A percentile compares a stretch with the other conserved stretches of the same genome.
Conservation (phyloP, 2,113 vertebrate genomes). For the Mustela lutreola region DNA sequence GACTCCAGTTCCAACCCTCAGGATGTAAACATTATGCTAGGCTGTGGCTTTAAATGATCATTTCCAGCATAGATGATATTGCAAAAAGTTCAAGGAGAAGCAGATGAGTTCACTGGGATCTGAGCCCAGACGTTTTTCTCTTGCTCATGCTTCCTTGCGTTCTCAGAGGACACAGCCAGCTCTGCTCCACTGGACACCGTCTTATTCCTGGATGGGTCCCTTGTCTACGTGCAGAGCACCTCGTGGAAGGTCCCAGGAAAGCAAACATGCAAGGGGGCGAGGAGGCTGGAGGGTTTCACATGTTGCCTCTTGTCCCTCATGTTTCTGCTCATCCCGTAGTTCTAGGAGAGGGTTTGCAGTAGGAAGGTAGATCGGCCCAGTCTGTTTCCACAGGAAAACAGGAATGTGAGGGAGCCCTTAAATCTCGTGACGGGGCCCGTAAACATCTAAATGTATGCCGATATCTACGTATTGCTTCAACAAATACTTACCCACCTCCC, state of each 20-base stretch:
- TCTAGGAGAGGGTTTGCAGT: neutral
- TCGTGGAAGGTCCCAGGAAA: neutral
- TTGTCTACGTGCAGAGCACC: neutral
- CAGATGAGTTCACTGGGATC: neutral
- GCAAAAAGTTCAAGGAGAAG: constrained; percentile 16
- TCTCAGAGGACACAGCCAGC: accelerated
- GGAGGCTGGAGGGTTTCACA: neutral
- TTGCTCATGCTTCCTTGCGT: accelerated
- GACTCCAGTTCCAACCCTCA: neutral
- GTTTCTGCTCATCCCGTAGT: neutral
- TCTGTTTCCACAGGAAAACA: neutral
- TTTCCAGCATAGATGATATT: neutral
- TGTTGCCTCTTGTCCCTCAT: accelerated
- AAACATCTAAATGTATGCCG: neutral
- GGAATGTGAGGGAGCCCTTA: neutral
- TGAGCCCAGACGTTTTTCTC: neutral
- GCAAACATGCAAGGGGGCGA: accelerated
- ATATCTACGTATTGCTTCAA: neutral
- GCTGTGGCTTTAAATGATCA: constrained; percentile 9
- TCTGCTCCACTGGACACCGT: neutral
- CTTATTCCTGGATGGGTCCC: neutral
- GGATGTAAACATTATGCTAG: neutral
- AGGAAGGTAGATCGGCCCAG: neutral
- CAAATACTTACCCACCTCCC: neutral
- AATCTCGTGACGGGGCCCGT: neutral